Evolutionary conservation across 1,140 invertebrate species (phyloP), one percentile per base, ranked within the genome.

Genomic region (Drosophila tropicalis): DNA sequence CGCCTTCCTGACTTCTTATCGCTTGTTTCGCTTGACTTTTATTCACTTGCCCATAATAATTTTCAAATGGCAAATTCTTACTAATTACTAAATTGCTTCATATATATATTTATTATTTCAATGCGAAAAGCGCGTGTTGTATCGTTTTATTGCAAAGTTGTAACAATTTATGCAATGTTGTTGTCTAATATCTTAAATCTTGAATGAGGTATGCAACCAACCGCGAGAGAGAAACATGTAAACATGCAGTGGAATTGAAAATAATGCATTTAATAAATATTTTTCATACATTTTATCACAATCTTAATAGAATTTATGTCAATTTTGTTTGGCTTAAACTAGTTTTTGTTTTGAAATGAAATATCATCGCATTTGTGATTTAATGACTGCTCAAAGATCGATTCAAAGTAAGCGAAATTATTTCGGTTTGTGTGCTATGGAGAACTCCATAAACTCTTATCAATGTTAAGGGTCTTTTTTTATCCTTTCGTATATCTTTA

Each of bases 1-100:
- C 85, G 81, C 84, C 84, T 87, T 89, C 84, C 80, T 89, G 66
- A 72, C 81, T 81, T 84, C 80, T 87, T 78, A 82, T 75, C 73
- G 73, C 19, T 29, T 54, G 62, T 72, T 47, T 61, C 67, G 36
- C 57, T 29, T 34, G 61, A 25, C 62, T 70, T 36, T 55, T 65
- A 62, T 67, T 78, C 47, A 74, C 62, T 69, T 63, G 70, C 69
- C 5, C 6, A 29, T 29, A 76, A 78, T 87, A 71, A 76, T 61
- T 62, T 44, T 29, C 58, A 72, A 74, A 89, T 87, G 76, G 83
- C 83, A 76, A 87, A 87, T 86, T 87, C 82, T 70, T 56, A 66
- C 83, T 87, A 89, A 87, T 87, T 89, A 83, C 74, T 80, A 77
- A 87, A 83, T 83, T 79, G 65, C 78, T 76, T 67, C 29, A 29